A percentile compares a stretch with the other conserved stretches of the same genome.
Evolutionary conservation across 1,140 invertebrate genomes (phyloP).

Genomic region (Cydia pomonella): DNA sequence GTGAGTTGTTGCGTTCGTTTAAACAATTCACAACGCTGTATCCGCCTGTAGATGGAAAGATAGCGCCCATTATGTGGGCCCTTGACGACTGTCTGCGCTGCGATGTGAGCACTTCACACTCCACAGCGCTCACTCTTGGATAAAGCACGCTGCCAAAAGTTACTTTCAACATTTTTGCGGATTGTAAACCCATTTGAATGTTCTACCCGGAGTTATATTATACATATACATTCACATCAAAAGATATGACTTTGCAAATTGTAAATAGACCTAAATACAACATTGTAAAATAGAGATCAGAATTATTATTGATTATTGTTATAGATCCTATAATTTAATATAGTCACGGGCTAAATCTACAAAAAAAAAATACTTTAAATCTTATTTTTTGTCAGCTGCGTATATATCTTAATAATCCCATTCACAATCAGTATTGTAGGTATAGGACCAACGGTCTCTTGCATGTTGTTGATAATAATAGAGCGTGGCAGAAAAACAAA

Average conservation of each 20-base stretch:
- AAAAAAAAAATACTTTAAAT: no score
- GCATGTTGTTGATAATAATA: constrained; percentile 26
- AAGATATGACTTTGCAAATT: no score
- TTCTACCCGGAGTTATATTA: background rate
- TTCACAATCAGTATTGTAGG: constrained; percentile 11
- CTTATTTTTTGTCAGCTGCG: background rate
- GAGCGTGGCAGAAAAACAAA: constrained; percentile 30
- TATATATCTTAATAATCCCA: background rate
- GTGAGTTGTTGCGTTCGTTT: constrained; percentile 72
- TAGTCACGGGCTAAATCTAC: background rate
- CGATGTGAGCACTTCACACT: constrained; percentile 55
- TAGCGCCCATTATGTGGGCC: constrained; percentile 66
- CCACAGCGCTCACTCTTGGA: constrained; percentile 47
- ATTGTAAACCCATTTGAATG: background rate
- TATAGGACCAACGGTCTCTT: background rate
- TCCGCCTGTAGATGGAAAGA: constrained; percentile 64
- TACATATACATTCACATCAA: background rate
- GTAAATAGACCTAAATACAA: background rate
- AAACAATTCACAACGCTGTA: constrained; percentile 69
- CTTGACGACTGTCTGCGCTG: constrained; percentile 58
- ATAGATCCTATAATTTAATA: background rate
- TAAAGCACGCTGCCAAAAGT: constrained; percentile 39
- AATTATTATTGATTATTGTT: background rate
- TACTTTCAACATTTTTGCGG: background rate
- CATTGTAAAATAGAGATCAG: background rate